Evolutionary conservation across 2,113 vertebrate genomes (phyloP), one percentile per base, ranked within the genome.

Genomic region (Hyaena hyaena): DNA sequence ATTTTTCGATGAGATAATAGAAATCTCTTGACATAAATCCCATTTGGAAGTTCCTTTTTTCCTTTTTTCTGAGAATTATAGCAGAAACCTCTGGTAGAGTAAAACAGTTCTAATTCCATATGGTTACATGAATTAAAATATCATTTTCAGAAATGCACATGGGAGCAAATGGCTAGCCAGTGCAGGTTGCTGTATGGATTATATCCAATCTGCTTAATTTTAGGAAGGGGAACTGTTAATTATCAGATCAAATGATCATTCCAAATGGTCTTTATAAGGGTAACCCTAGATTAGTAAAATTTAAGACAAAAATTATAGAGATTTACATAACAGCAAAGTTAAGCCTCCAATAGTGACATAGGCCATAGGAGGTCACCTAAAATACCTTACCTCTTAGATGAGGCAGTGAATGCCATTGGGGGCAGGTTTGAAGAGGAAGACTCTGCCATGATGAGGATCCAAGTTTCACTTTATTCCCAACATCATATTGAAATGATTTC

Each of bases 221-320:
- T 96, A 85, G 74, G 48, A 95, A 98, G 39, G 31, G 50, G 19
- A 73, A 1, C 35, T 88, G 21, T 81, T 97, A 94, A 91, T 88
- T 94, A 77, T 66, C 19, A 90, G 19, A 80, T 17, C 19, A 96
- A 90, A 93, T 77, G 39, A 61, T 43, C 21, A 39, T 88, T 92
- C 53, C 33, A 94, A 96, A 31, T 48, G 39, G 11, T 80, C 39
- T 95, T 96, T 93, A 90, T n/a, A 39, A 69, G 39, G 24, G 43
- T 93, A 95, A 96, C 85, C 58, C 24, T 84, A 76, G 65, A 94
- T 93, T 90, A 83, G 76, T 33, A 82, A 97, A 93, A 68, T 24
- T 24, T 65, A 87, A 90, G 26, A 76, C 31, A 80, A 83, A 97
- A 92, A 81, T 92, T 82, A 88, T 53, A 80, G 74, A 94, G 9